Base-by-base conservation (phyloP, 2,113 vertebrate species). In the Corythaixoides concolor region DNA sequence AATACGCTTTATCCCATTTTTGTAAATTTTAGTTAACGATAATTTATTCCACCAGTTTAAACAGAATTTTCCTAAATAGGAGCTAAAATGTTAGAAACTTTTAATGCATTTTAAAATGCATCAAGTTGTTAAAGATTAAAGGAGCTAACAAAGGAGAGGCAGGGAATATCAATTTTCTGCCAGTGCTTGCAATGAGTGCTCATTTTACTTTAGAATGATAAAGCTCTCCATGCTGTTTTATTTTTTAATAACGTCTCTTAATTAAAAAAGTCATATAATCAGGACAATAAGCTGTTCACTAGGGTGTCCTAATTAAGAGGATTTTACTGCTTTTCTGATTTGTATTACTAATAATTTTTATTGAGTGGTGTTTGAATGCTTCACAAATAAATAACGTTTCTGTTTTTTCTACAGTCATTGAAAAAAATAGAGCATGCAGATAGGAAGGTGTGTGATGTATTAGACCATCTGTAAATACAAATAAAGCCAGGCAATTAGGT, bases 261-360 rank as follows among this genome's bases (percentile, higher is more conserved):
- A 88, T 94, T 93, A 70, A 89, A 73, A 45, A 70, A 82, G 74
- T 86, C 66, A 52, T 90, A 47, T 79, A 84, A 93, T 88, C 55
- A 89, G 66, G 37, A 64, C 55, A 90, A 70, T 75, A 87, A 92
- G 41, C 50, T 89, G 68, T 88, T 96, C 62, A 81, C 59, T 74
- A 35, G 39, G 41, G 23, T 87, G 73, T 88, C 75, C 84, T 93
- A 91, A 93, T 95, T 82, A 92, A 77, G 69, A 79, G 35, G n/a
- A 73, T 94, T 89, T 95, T 90, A 47, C 43, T 68, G 27, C 56
- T 37, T 89, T 95, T 90, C 66, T 89, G 69, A 47, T 90, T 70
- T 89, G 28, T 77, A 33, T 85, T 90, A 14, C 60, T 85, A 94
- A 63, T 93, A 85, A 47, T 55, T 19, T 85, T 92, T 94, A 80